Evolutionary conservation across 35 echinoderm and acorn worm species (phyloP).

Genomic region (Lytechinus pictus): DNA sequence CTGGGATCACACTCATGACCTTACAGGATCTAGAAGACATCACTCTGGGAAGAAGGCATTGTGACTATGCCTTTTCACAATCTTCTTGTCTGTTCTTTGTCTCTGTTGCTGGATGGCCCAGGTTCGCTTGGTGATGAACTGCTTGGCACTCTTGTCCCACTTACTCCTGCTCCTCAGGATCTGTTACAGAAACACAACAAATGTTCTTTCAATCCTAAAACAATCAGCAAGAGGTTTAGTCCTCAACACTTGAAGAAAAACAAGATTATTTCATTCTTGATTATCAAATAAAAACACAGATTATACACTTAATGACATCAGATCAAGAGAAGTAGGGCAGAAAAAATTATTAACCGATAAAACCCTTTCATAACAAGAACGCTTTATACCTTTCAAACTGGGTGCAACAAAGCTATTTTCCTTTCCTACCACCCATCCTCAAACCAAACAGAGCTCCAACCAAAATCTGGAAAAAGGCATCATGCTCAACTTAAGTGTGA

Average conservation of each 20-base stretch:
- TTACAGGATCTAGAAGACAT: neutral
- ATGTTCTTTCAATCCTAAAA: neutral
- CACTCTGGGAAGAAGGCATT: conserved; percentile 47
- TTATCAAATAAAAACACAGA: no score
- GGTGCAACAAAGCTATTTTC: no score
- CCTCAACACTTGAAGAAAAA: no score
- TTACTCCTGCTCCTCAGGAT: conserved; percentile 74
- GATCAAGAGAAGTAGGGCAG: neutral
- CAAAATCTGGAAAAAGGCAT: neutral
- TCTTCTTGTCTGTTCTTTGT: conserved; percentile 73
- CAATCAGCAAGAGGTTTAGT: no score
- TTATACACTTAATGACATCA: neutral
- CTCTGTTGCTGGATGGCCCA: conserved; percentile 87
- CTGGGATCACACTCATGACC: neutral
- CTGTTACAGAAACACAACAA: conserved; percentile 42
- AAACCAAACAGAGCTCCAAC: neutral
- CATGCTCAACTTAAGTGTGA: neutral
- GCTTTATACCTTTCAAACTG: no score
- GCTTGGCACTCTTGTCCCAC: conserved; percentile 83
- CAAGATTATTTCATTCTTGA: no score
- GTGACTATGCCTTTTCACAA: neutral
- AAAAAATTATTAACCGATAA: no score
- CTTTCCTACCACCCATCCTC: neutral
- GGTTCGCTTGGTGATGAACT: conserved; percentile 71
- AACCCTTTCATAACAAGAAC: no score